Evolutionary conservation across 2,888 invertebrate genomes (phyloP), one percentile per base, ranked within the genome.

Genomic region (Tenthredo livida): DNA sequence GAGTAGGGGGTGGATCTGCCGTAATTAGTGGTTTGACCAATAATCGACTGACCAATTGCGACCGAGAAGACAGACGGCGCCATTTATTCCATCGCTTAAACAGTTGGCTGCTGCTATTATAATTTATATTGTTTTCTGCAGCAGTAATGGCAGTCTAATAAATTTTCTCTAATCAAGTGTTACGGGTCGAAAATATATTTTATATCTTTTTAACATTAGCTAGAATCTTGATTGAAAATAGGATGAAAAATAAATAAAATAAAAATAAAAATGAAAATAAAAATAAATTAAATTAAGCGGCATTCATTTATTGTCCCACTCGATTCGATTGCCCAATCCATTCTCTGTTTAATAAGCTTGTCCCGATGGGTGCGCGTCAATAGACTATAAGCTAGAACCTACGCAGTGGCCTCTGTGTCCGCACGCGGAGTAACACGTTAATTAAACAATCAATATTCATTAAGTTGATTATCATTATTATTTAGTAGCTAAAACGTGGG

Each of bases 381-480:
- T 61, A 61, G 61, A 65, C 50, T 58, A 15, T 21, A 15, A 43
- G 37, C 47, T 25, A 58, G 58, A 43, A 40, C 37, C 70, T 84
- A 72, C 61, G 72, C 50, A 82, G 37, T 82, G 67, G 67, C 82
- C 25, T 47, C 37, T 58, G 33, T 54, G 61, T 67, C 43, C 54
- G 47, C 29, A 54, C 54, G 77, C 54, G 54, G 33, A 77, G 77
- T 77, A 50, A 40, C 50, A 90, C 90, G 91, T 92, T 92, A 92
- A 93, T 92, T 92, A 91, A 92, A 92, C 90, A 91, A 93, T 92
- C 91, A 92, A 92, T 93, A 93, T 93, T 92, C 92, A 92, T 92
- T 90, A 90, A 92, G 90, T 90, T 91, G 89, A 91, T 92, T 91
- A 89, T 88, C 54, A 77, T 77, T 77, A 89, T 88, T 77, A 77